Base-by-base conservation (phyloP, 2,888 invertebrate genomes). In the Coremacera marginata region DNA sequence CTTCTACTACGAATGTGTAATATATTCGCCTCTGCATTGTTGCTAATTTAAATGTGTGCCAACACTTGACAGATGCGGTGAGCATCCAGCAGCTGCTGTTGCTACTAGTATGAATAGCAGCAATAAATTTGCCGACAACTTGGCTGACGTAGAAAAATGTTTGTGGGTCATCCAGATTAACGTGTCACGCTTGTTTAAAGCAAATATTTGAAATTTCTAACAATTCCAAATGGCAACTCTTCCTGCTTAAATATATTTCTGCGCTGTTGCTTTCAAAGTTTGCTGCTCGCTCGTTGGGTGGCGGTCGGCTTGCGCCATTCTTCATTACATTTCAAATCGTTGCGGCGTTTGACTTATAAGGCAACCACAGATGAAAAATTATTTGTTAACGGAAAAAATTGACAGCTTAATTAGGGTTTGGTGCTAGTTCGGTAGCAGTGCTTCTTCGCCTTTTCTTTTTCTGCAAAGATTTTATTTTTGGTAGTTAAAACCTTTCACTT, bases 381-480 rank as follows among this genome's bases (percentile, higher is more conserved):
- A 67, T 52, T 68, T 57, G 67, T 3, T 11, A 44, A 44, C 44
- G 14, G 11, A 11, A 44, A 14, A 82, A 82, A 84, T 80, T 78
- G 85, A 83, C 86, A 85, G 82, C 82, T 85, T 86, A 85, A 86
- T 86, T 84, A 84, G 84, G 81, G 84, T 77, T 81, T 76, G 81
- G 78, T 81, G 84, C 82, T 85, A 37, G 52, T 73, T 51, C 27
- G 51, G 34, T 65, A 27, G 52, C 31, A n/a, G 19, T 51, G 52
- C 52, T 75, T 68, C 44, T 75, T 68, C 49, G 1, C 8, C 49
- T 19, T 74, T 31, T 65, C 31, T 22, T 5, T 67, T 7, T 5
- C 11, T 62, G 1, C n/a, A 5, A n/a, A n/a, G n/a, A 37, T 16
- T 27, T 27, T 19, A 8, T 22, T 16, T 14, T 19, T 44, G 19